These are phyloP conservation scores for Eupithecia vulgata DNA, from an alignment of 2,888 invertebrate species.

Conservation along the genomic window DNA sequence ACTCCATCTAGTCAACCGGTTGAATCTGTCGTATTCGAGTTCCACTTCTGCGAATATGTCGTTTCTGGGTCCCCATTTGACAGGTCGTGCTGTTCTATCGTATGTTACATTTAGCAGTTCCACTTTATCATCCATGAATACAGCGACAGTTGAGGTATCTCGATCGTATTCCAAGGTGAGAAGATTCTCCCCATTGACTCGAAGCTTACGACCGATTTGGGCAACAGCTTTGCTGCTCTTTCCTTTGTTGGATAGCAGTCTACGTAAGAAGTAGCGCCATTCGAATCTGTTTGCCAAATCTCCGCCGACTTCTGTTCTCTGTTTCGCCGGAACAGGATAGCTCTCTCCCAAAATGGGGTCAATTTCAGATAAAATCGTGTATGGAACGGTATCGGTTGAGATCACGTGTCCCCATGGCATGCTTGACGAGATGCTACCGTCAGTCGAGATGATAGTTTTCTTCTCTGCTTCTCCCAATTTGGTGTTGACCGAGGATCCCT, in stretches of 20 bases:
- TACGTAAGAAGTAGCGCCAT: constrained; percentile 96
- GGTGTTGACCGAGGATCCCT: constrained; percentile 93
- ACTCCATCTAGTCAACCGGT: constrained; percentile 94
- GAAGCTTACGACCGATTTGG: constrained; percentile 92
- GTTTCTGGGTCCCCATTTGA: constrained; percentile 93
- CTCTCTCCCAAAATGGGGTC: constrained; percentile 95
- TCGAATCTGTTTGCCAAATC: constrained; percentile 96
- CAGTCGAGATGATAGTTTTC: constrained; percentile 90
- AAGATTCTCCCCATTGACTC: constrained; percentile 96
- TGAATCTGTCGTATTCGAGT: constrained; percentile 95
- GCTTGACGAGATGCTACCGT: constrained; percentile 91
- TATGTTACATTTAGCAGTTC: constrained; percentile 94
- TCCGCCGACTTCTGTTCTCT: constrained; percentile 94
- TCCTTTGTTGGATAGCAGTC: constrained; percentile 86
- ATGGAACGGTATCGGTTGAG: constrained; percentile 95
- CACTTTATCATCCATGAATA: constrained; percentile 93
- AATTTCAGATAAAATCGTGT: constrained; percentile 94
- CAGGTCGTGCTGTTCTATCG: constrained; percentile 92
- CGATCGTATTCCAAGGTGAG: constrained; percentile 96
- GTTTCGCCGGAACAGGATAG: constrained; percentile 95
- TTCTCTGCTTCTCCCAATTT: constrained; percentile 92
- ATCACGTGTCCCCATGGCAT: constrained; percentile 95
- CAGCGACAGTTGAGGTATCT: constrained; percentile 92
- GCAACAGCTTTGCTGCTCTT: constrained; percentile 87
- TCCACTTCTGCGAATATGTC: constrained; percentile 95